Conservation (phyloP, 2,888 invertebrate species). For the Cosmopolites sordidus region DNA sequence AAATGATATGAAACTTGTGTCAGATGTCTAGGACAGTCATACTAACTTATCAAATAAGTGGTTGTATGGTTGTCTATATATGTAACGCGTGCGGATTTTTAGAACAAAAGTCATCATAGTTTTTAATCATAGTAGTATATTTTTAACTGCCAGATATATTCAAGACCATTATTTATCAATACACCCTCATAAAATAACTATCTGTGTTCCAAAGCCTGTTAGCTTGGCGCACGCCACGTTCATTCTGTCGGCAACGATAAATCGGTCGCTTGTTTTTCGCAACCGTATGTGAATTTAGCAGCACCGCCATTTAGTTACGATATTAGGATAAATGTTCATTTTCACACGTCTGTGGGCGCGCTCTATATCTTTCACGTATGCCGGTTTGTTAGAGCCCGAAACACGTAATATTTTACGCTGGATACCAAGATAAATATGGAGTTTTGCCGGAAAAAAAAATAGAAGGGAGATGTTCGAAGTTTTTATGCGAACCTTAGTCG, state of each 20-base stretch:
- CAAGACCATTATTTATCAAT: too few species aligned
- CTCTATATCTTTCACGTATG: conserved; percentile 15
- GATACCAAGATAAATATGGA: neutral
- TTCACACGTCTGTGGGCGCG: conserved; percentile 27
- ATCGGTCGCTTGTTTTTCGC: neutral
- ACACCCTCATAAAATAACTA: too few species aligned
- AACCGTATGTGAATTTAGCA: conserved; percentile 8
- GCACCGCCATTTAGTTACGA: conserved; percentile 3
- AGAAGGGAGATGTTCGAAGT: neutral
- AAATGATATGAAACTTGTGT: too few species aligned
- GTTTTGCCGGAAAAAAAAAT: neutral
- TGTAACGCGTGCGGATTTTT: too few species aligned
- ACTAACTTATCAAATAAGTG: too few species aligned
- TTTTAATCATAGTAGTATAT: too few species aligned
- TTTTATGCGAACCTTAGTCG: neutral
- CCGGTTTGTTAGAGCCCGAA: neutral
- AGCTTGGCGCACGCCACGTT: neutral
- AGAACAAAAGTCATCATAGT: too few species aligned
- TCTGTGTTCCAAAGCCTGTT: neutral
- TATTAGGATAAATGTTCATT: conserved; percentile 29
- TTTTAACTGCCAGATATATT: too few species aligned
- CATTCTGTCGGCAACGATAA: neutral
- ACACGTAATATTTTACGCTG: neutral
- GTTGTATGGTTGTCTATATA: too few species aligned
- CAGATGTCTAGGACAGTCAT: too few species aligned